Conservation (phyloP, 2,113 vertebrate species). For the Butastur rufipennis region DNA sequence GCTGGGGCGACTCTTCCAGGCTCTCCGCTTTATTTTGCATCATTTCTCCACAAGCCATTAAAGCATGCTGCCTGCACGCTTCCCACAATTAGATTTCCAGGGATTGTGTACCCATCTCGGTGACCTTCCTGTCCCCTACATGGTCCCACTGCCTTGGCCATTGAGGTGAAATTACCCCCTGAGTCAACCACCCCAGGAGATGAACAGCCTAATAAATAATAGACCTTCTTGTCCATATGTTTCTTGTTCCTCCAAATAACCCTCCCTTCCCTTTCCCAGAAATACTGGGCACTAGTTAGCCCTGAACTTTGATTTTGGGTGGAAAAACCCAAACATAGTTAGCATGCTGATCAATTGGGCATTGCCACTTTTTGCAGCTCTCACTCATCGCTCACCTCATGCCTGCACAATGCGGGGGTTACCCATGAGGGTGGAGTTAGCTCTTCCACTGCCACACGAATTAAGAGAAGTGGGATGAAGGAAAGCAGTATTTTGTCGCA, state of each 20-base stretch:
- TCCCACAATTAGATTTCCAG: neutral
- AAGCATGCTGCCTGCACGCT: accelerated
- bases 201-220: neutral
- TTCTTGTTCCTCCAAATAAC: neutral
- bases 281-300: neutral
- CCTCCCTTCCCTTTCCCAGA: neutral
- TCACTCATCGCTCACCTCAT: neutral
- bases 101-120: too few species aligned
- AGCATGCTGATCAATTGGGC: neutral
- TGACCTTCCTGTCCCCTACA: neutral
- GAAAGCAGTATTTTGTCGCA: accelerated
- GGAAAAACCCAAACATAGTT: neutral
- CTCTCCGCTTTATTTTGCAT: neutral
- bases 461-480: neutral
- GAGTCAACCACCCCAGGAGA: neutral
- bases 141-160: neutral
- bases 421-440: neutral
- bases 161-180: accelerated
- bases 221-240: accelerated
- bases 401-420: neutral
- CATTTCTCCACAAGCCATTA: neutral
- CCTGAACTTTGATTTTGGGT: neutral
- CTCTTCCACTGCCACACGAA: accelerated
- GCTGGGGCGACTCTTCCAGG: neutral
- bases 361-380: neutral